These are phyloP conservation scores for Alca torda DNA, from an alignment of 2,797 vertebrate species.

Conservation along the genomic window DNA sequence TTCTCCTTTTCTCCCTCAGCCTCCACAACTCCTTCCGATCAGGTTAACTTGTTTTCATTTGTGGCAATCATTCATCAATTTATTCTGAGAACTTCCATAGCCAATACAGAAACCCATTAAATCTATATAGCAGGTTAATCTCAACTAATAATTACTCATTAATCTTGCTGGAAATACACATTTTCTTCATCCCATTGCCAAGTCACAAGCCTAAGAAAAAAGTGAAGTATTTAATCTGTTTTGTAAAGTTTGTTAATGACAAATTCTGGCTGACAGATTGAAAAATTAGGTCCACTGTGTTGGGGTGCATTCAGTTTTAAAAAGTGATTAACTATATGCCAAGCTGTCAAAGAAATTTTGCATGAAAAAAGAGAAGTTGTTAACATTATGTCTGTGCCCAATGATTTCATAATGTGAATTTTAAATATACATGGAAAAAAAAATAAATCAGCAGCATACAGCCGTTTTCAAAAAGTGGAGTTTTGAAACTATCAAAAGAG, in stretches of 20 bases:
- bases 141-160: slow-evolving; percentile 36
- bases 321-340: slow-evolving; percentile 32
- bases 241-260: slow-evolving; percentile 29
- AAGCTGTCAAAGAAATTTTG: slow-evolving; percentile 48
- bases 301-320: slow-evolving; percentile 26
- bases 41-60: not conserved
- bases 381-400: not conserved
- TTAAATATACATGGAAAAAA: not conserved
- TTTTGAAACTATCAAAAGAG: not conserved
- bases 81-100: slow-evolving; percentile 2
- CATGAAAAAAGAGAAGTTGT: slow-evolving; percentile 37
- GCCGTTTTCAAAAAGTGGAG: not conserved
- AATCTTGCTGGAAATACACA: slow-evolving; percentile 26
- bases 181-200: slow-evolving; percentile 14
- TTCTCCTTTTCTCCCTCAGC: not conserved
- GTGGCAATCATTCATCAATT: not conserved
- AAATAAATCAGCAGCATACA: not conserved
- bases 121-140: slow-evolving; percentile 17
- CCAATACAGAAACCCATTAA: slow-evolving; percentile 23
- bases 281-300: slow-evolving; percentile 8
- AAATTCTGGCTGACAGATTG: slow-evolving; percentile 41
- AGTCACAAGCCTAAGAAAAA: not conserved
- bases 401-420: not conserved
- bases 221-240: not conserved
- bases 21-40: not conserved